These are phyloP conservation scores for Phrynocephalus versicolor DNA, from an alignment of 2,113 vertebrate genomes.

Conservation along the genomic window DNA sequence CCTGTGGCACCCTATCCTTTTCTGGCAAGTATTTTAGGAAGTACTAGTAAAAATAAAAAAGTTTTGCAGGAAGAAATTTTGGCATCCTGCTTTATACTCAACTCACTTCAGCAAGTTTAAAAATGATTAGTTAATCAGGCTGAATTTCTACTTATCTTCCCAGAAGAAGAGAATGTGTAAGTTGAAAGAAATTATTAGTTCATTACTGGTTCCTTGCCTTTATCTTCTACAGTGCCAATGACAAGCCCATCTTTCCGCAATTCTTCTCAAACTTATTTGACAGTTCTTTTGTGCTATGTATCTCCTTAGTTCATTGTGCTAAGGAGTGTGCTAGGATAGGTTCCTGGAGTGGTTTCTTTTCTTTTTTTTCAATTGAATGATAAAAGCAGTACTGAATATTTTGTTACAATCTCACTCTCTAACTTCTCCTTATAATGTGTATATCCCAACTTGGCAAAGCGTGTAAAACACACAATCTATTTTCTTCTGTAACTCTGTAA, in stretches of 20 bases:
- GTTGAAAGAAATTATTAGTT: background rate
- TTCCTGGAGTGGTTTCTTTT: too few species aligned
- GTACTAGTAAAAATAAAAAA: conserved; percentile 45
- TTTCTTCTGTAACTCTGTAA: background rate
- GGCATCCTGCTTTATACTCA: conserved; percentile 10
- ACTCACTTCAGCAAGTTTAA: conserved; percentile 6
- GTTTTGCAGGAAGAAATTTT: conserved; percentile 34
- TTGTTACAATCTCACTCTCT: background rate
- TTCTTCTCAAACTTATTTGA: background rate
- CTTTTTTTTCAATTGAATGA: too few species aligned
- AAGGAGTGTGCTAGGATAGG: background rate
- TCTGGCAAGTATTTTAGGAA: conserved; percentile 14
- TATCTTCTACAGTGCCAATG: background rate
- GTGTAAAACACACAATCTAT: background rate
- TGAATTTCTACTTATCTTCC: conserved; percentile 4
- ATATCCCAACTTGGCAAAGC: background rate
- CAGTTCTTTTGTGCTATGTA: background rate
- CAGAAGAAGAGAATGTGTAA: background rate
- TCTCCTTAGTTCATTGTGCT: background rate
- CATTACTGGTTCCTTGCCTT: background rate
- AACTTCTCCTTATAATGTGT: too few species aligned
- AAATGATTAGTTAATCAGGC: background rate
- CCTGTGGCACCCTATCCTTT: conserved; percentile 53
- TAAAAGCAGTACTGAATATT: background rate
- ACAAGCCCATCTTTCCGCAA: background rate